Evolutionary conservation across 2,113 vertebrate genomes (phyloP), one percentile per base, ranked within the genome.

Genomic region (Astur gentilis): DNA sequence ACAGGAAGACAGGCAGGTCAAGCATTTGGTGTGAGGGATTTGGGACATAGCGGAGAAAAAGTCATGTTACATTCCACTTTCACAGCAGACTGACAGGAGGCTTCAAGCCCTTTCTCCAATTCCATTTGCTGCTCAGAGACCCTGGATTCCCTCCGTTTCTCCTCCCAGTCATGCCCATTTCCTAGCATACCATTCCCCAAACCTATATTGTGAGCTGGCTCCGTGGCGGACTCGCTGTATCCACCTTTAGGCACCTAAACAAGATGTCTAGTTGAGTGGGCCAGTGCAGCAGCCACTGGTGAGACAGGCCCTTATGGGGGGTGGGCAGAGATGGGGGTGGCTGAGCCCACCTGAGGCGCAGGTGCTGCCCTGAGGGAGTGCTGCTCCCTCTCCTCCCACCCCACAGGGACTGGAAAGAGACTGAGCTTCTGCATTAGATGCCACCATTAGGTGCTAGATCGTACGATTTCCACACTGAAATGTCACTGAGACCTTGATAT

Each of bases 1-100:
- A 85, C 94, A 83, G 96, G 97, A 96, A 98, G 96, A 98, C 97
- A 94, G 97, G 96, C 97, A 97, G 96, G 96, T 95, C 97, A 97
- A 97, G 98, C 98, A 98, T 98, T 98, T 97, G 97, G 96, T 85
- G 92, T 85, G 90, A 97, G 93, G 82, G 95, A 94, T 94, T 92
- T 97, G 97, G 97, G 96, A 97, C 89, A 77, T 44, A 94, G 95
- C 93, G 87, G 87, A 97, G 96, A 85, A 91, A 96, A 98, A 98
- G 95, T 96, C 96, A 94, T 80, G 93, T 96, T 96, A 72, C 92
- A 64, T 96, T 98, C 95, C 45, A 85, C 95, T 97, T 97, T 97
- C 96, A 96, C 89, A 96, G 82, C 89, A 83, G 93, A 93, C 90
- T 96, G 91, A 92, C 9, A 6, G 62, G 92, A 94, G 83, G 55